Percentiles rank a stretch among this genome's conserved stretches.
Conservation (phyloP, 2,113 vertebrate genomes). For the Myotis yumanensis region DNA sequence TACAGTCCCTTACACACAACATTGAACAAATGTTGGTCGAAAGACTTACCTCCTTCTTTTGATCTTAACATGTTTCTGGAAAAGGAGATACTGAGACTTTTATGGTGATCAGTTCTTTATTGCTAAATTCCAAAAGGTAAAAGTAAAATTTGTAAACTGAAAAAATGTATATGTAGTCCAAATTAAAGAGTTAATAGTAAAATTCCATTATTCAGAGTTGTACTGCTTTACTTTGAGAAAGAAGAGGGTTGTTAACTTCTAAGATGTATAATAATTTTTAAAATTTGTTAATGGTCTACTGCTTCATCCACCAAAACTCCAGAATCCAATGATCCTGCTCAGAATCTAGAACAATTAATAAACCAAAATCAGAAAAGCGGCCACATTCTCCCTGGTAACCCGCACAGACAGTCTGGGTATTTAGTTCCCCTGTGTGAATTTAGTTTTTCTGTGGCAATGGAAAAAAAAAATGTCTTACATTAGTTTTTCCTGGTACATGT, state of each 20-base stretch:
- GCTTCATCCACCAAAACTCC: background rate
- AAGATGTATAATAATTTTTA: background rate
- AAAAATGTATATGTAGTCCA: background rate
- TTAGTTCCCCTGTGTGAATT: background rate
- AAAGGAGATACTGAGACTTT: background rate
- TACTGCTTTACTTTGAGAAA: background rate
- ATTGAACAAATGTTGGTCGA: background rate
- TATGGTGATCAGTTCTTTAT: background rate
- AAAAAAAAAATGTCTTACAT: background rate
- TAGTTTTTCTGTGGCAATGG: background rate
- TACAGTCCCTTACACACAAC: background rate
- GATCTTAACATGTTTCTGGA: background rate
- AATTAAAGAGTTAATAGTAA: background rate
- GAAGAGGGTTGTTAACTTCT: background rate
- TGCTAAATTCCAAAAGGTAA: background rate
- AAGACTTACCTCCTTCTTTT: background rate
- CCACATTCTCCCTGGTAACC: no score
- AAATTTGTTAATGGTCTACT: background rate
- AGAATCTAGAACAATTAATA: background rate
- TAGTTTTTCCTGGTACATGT: background rate
- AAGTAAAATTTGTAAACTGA: conserved; percentile 24
- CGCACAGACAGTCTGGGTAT: background rate
- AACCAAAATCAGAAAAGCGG: background rate
- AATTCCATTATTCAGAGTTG: background rate
- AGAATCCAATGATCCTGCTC: background rate